Base-by-base conservation (phyloP, 1,140 invertebrate species). In the Brachionus koreanus region DNA sequence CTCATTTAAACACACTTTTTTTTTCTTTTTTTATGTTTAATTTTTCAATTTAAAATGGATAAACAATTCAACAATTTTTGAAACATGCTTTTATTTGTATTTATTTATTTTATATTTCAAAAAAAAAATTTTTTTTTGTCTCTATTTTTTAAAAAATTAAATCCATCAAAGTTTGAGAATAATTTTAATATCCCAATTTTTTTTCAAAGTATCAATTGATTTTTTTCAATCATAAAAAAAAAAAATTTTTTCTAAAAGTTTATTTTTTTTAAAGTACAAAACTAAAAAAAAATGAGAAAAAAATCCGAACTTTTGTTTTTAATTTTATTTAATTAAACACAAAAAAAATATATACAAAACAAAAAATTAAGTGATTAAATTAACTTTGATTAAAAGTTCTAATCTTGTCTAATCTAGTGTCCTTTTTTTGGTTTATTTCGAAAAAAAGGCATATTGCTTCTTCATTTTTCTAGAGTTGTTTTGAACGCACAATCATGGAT, bases 331-430 rank as follows among this genome's bases (percentile, higher is more conserved):
- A 16, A 7, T 6, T 7, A 4, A 25, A 9, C n/a, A n/a, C n/a
- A n/a, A n/a, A n/a, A n/a, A n/a, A n/a, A n/a, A n/a, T n/a, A n/a
- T n/a, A n/a, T n/a, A n/a, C n/a, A n/a, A n/a, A n/a, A n/a, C n/a
- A n/a, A n/a, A n/a, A n/a, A n/a, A n/a, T n/a, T 25, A 63, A 25
- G 19, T 12, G 61, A 19, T 63, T 69, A 69, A 69, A 69, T 69
- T 69, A 69, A 69, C 65, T 69, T 29, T 65, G 63, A 65, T 5
- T 69, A 69, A 69, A 69, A 69, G 65, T 69, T 69, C 65, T 69
- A 69, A 69, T 69, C 65, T 69, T 69, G 25, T 69, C 65, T 69
- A 69, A 69, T 69, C 65, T 69, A 69, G 65, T 69, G 65, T 69
- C 65, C 37, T 39, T 10, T 69, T 16, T 69, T 69, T 69, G 65